phyloP scores from a whole-genome alignment of 1,140 invertebrate genomes.

The Zaprionus vittiger region DNA sequence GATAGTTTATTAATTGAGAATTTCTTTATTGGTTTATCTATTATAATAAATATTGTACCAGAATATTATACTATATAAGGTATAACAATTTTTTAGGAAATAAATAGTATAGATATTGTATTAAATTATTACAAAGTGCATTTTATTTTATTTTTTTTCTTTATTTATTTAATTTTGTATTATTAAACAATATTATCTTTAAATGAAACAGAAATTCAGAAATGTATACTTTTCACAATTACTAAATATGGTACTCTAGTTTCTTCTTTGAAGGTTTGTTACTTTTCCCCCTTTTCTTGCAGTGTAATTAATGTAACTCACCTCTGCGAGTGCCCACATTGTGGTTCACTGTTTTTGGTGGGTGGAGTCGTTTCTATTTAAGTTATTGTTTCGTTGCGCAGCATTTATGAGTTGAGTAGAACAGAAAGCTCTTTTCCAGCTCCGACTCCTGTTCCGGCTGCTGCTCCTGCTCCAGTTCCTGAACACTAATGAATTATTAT shows the following conservation, averaged over 20 bases:
- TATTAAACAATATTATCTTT: too few relatives aligned
- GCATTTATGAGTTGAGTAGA: slow-evolving; percentile 57
- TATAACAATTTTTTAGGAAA: too few relatives aligned
- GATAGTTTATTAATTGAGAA: background rate
- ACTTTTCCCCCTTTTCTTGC: background rate
- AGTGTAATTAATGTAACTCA: slow-evolving; percentile 3
- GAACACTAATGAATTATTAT: slow-evolving; percentile 76
- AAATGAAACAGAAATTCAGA: too few relatives aligned
- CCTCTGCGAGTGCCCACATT: slow-evolving; percentile 45
- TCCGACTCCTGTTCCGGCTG: slow-evolving; percentile 28
- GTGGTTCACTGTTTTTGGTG: slow-evolving; percentile 32
- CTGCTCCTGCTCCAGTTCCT: slow-evolving; percentile 10
- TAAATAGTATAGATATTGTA: too few relatives aligned
- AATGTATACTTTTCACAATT: background rate
- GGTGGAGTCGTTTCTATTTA: slow-evolving; percentile 51
- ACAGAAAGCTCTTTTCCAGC: background rate
- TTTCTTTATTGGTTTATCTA: background rate
- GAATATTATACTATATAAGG: too few relatives aligned
- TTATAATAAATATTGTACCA: background rate
- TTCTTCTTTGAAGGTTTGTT: background rate
- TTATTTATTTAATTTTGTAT: too few relatives aligned
- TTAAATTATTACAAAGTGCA: too few relatives aligned
- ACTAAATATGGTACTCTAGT: too few relatives aligned
- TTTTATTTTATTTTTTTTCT: too few relatives aligned
- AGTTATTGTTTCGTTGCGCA: slow-evolving; percentile 70